Conservation (phyloP, 2,888 invertebrate species). For the Apamea sordens region DNA sequence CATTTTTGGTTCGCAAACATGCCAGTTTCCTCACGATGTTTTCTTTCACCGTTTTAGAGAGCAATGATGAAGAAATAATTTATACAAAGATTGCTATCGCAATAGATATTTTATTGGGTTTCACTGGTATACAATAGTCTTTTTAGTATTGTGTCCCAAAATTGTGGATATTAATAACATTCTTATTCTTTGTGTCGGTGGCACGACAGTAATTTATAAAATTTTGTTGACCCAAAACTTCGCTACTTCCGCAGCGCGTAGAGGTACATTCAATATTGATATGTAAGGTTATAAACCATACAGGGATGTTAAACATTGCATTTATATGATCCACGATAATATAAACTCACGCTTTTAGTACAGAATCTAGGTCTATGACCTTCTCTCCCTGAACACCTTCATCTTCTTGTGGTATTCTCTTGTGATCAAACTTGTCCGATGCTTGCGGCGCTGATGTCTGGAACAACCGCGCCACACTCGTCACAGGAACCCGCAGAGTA, state of each 20-base stretch:
- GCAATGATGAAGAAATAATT: no score
- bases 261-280: not conserved
- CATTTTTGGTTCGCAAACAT: no score
- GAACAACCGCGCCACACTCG: conserved; percentile 75
- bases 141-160: not conserved
- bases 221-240: not conserved
- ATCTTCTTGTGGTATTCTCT: conserved; percentile 89
- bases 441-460: conserved; percentile 78
- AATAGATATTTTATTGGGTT: not conserved
- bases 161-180: not conserved
- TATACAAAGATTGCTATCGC: no score
- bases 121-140: not conserved
- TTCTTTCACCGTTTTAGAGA: no score
- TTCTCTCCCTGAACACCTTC: conserved; percentile 95
- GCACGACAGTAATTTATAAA: not conserved
- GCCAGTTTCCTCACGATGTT: no score
- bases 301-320: not conserved
- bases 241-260: not conserved
- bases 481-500: conserved; percentile 73
- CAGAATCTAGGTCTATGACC: conserved; percentile 92
- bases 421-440: conserved; percentile 85
- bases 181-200: not conserved
- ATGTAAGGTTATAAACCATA: not conserved
- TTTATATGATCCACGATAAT: not conserved
- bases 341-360: conserved; percentile 90